Base-by-base conservation (phyloP, 2,113 vertebrate genomes). In the Silurus meridionalis region DNA sequence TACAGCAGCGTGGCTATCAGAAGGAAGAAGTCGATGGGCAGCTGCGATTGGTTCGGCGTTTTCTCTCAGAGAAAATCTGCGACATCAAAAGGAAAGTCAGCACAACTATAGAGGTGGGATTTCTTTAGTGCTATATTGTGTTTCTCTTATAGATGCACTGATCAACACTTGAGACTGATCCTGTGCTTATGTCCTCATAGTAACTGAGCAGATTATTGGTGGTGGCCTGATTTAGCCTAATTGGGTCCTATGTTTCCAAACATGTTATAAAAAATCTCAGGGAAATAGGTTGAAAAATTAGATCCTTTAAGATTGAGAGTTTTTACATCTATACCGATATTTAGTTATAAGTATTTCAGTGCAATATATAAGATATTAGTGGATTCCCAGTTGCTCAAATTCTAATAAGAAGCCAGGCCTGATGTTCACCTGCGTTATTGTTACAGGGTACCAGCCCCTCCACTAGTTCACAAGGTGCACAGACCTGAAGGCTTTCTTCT, bases 41-140 rank as follows among this genome's bases (percentile, higher is more conserved):
- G 69, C 80, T 86, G 50, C 67, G 85, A 15, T 64, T 86, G 37
- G 79, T 86, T 60, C 85, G 85, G 7, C 85, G 85, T 23, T 86
- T 86, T 74, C 85, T 86, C 21, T 86, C 85, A 0, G 85, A 86
- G 58, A 86, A 86, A 82, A 86, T 86, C 11, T 86, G 85, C 15
- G 85, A 86, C 57, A 86, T 86, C 46, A 86, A 82, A 86, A 72
- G 85, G 13, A 86, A 86, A 75, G 80, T 82, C 67, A 61, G 25
- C n/a, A 23, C 37, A 19, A 82, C 15, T 82, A 64, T 50, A 63
- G 85, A 75, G 85, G 85, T 80, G 14, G 60, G 75, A 71, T 79
- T 63, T 53, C n/a, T 72, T 83, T 48, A 5, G 7, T 46, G 53
- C 4, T 14, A 15, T 72, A 61, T 23, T 1, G 28, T 61, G 19